Evolutionary conservation across 2,888 invertebrate species (phyloP), one percentile per base, ranked within the genome.

Genomic region (Acanthopleura granulata): DNA sequence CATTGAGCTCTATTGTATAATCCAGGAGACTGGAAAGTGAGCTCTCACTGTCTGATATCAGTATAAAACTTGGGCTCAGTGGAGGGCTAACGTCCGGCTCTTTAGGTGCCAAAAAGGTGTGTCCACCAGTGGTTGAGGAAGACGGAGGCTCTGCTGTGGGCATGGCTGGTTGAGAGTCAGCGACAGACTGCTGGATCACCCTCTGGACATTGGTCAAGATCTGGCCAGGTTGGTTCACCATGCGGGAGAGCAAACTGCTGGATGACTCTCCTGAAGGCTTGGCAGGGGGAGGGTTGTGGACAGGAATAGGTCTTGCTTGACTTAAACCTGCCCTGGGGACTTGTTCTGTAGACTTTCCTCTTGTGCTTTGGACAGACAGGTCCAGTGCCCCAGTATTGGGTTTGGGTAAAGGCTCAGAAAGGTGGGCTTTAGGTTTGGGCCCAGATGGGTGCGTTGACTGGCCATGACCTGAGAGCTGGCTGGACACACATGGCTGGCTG

Each of bases 1-100:
- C 66, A 27, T 66, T 66, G 22, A 66, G 22, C 29, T 66, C 66
- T 27, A 66, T 66, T 6, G 27, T 66, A 27, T 66, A 66, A 25
- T 66, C 16, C 6, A 66, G 25, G 4, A 66, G 66, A 27, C 29
- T 27, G 29, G 66, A 66, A 1, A 27, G 66, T 22, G 66, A 66
- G 25, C 25, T 66, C 15, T 27, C 29, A 27, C 66, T 66, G 29
- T 66, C 66, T 6, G 22, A 22, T 6, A 66, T 66, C 16, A 27
- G 15, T 16, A 66, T 66, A 66, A 1, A 27, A 25, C 29, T 27
- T 18, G 57, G 57, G 6, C n/a, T 22, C 22, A n/a, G 18, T n/a
- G 57, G 22, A 57, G 57, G 18, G 57, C 57, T 57, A 57, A 57
- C 18, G 12, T 9, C 12, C 3, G 57, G 57, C 57, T 3, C 6